These are phyloP conservation scores for Ryuthela nishihirai DNA, from an alignment of 2,888 invertebrate genomes.

Conservation along the genomic window DNA sequence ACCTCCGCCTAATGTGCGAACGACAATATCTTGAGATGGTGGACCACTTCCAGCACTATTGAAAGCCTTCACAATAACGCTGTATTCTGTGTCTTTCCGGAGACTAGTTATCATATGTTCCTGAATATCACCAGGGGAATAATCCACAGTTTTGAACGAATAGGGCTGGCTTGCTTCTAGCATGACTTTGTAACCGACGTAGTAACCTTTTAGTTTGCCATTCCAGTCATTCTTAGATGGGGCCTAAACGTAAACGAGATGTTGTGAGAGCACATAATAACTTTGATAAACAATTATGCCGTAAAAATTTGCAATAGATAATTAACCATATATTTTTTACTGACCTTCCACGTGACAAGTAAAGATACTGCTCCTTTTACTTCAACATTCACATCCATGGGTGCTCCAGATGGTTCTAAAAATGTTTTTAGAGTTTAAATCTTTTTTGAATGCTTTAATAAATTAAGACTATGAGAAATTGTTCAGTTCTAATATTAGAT, in stretches of 20 bases:
- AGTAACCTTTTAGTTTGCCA: conserved; percentile 42
- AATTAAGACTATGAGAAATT: too few relatives aligned
- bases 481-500: too few relatives aligned
- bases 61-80: conserved; percentile 42
- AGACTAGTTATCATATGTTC: conserved; percentile 42
- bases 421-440: neutral
- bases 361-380: conserved; percentile 40
- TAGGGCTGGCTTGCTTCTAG: conserved; percentile 36
- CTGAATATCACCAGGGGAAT: conserved; percentile 24
- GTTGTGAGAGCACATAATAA: too few relatives aligned
- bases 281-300: too few relatives aligned
- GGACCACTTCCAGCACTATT: conserved; percentile 43
- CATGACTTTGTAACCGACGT: conserved; percentile 41
- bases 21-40: conserved; percentile 40
- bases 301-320: too few relatives aligned
- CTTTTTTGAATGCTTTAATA: too few relatives aligned
- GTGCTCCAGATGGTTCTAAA: conserved; percentile 41
- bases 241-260: too few relatives aligned
- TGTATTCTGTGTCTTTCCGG: conserved; percentile 41
- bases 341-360: conserved; percentile 41
- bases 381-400: conserved; percentile 40
- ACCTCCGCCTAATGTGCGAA: conserved; percentile 41
- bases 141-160: conserved; percentile 42
- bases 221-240: conserved; percentile 43
- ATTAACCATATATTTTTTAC: too few relatives aligned